These are phyloP conservation scores for Zaprionus ornatus DNA, from an alignment of 1,140 invertebrate genomes.

Conservation along the genomic window DNA sequence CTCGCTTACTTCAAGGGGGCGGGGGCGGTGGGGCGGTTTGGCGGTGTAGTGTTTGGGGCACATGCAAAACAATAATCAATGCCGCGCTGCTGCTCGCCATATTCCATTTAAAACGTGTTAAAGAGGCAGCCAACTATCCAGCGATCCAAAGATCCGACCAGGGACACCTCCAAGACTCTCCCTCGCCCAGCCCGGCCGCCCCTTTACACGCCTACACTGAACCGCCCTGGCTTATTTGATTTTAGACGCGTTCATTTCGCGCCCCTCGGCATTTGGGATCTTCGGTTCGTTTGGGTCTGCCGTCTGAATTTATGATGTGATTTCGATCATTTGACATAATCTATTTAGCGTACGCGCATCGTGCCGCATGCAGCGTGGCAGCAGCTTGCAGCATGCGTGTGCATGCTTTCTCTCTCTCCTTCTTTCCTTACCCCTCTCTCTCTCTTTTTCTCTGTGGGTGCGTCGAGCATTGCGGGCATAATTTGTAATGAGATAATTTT, in stretches of 20 bases:
- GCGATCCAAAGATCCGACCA: conserved; percentile 34
- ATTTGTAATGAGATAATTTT: conserved; percentile 83
- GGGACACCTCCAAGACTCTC: neutral
- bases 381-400: conserved; percentile 8
- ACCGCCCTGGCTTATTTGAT: conserved; percentile 74
- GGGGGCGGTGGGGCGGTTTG: neutral
- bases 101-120: conserved; percentile 81
- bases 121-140: conserved; percentile 54
- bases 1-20: neutral
- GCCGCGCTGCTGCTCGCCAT: conserved; percentile 49
- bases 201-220: conserved; percentile 65
- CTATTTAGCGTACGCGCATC: conserved; percentile 72
- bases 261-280: conserved; percentile 51
- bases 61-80: conserved; percentile 81
- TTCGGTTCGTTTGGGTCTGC: conserved; percentile 14
- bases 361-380: conserved; percentile 9
- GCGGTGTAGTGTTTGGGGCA: neutral
- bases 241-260: conserved; percentile 75
- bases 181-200: neutral
- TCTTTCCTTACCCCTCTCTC: neutral
- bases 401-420: neutral
- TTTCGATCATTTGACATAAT: conserved; percentile 82
- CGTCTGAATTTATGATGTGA: conserved; percentile 76
- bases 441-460: neutral
- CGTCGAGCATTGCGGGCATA: conserved; percentile 62